These are phyloP conservation scores for Halcyon leucocephala DNA, from an alignment of 2,797 vertebrate species.

Conservation along the genomic window DNA sequence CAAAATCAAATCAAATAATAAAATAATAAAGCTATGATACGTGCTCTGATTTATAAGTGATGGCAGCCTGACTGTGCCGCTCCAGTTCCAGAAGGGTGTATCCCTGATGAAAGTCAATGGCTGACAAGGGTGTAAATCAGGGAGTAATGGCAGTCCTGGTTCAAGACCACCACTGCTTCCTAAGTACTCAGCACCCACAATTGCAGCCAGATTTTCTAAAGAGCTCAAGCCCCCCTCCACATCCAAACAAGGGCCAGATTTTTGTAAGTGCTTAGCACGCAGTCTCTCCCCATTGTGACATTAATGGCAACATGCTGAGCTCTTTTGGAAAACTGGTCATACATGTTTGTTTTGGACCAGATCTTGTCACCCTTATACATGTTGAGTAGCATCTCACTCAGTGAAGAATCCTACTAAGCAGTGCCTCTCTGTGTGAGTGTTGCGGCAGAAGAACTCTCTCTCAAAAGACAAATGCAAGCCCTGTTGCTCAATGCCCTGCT, in stretches of 20 bases:
- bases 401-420: neutral
- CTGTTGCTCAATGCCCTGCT: neutral
- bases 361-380: conserved; percentile 5
- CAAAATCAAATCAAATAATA: neutral
- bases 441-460: neutral
- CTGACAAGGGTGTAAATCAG: conserved; percentile 42
- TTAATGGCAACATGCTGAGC: conserved; percentile 46
- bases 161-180: conserved; percentile 49
- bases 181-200: conserved; percentile 38
- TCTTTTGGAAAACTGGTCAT: conserved; percentile 39
- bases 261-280: conserved; percentile 32
- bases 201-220: conserved; percentile 53
- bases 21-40: neutral
- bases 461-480: neutral
- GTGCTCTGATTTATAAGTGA: conserved; percentile 8
- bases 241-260: conserved; percentile 49
- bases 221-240: conserved; percentile 7
- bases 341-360: conserved; percentile 54
- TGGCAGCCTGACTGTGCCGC: neutral
- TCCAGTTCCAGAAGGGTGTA: neutral
- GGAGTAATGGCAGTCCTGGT: conserved; percentile 13
- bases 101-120: conserved; percentile 21
- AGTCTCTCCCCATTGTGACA: conserved; percentile 40
- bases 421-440: neutral
- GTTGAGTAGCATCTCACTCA: neutral